These are phyloP conservation scores for Pocillopora meandrina DNA, from an alignment of 92 coral and sea anemone genomes.

Conservation along the genomic window DNA sequence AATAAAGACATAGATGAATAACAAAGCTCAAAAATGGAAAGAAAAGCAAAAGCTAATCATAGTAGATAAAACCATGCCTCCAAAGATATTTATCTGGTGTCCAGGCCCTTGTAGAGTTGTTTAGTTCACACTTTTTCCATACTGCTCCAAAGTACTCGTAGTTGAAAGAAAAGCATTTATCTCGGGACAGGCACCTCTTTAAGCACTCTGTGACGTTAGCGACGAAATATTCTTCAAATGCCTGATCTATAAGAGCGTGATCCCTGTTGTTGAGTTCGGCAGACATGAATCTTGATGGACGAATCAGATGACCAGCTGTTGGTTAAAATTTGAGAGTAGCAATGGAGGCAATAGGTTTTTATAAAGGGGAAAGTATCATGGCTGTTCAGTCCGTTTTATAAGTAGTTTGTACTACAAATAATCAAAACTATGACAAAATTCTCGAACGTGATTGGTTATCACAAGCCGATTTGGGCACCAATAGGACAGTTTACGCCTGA, in stretches of 20 bases:
- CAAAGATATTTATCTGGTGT: constrained; percentile 15
- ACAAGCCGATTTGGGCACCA: too few relatives aligned
- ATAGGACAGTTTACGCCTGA: too few relatives aligned
- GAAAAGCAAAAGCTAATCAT: constrained; percentile 24
- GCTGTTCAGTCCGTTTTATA: background rate
- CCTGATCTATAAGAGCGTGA: constrained; percentile 29
- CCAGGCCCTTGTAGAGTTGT: constrained; percentile 50
- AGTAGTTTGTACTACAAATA: background rate
- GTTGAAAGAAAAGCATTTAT: constrained; percentile 42
- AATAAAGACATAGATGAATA: too few relatives aligned
- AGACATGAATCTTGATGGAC: constrained; percentile 29
- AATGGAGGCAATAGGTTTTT: background rate
- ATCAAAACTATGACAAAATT: too few relatives aligned
- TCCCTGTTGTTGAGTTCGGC: constrained; percentile 34
- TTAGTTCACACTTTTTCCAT: constrained; percentile 37
- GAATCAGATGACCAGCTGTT: constrained; percentile 26
- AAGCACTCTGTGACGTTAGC: constrained; percentile 33
- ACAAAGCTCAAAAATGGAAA: too few relatives aligned
- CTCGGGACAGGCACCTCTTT: constrained; percentile 17
- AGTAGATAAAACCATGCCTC: constrained; percentile 39
- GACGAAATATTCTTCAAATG: constrained; percentile 22
- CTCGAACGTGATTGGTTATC: too few relatives aligned
- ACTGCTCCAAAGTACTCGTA: constrained; percentile 25
- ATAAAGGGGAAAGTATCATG: background rate
- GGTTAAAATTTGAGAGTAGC: background rate